Evolutionary conservation across 2,113 vertebrate species (phyloP).

Genomic region (Chaetura pelagica): DNA sequence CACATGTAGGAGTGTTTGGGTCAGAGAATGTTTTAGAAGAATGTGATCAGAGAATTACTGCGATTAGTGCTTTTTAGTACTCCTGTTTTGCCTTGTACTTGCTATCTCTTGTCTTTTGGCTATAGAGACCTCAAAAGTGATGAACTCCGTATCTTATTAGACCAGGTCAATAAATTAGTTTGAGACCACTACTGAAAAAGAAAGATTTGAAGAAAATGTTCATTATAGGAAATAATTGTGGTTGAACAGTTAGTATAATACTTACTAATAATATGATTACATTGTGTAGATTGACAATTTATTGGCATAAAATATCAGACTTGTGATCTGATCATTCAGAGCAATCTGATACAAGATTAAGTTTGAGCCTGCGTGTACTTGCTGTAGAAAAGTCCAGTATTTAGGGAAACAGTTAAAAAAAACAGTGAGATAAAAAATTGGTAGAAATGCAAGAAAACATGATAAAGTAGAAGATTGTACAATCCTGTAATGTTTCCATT

Average conservation of each 20-base stretch:
- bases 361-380: not conserved
- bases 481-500: not conserved
- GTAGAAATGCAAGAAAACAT: not conserved
- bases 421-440: not conserved
- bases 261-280: not conserved
- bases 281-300: not conserved
- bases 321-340: not conserved
- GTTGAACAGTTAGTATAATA: not conserved
- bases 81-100: not conserved
- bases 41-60: not conserved
- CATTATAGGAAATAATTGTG: not conserved
- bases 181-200: not conserved
- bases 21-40: not conserved
- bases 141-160: not conserved
- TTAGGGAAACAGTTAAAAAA: not conserved
- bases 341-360: not conserved
- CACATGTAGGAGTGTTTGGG: not conserved
- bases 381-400: not conserved
- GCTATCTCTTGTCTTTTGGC: not conserved
- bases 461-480: too few species aligned
- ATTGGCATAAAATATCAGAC: not conserved
- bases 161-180: not conserved
- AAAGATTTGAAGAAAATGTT: constrained; percentile 1
- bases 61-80: not conserved
- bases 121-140: not conserved